Conservation (phyloP, 2,888 invertebrate genomes). For the Sericinus montela region DNA sequence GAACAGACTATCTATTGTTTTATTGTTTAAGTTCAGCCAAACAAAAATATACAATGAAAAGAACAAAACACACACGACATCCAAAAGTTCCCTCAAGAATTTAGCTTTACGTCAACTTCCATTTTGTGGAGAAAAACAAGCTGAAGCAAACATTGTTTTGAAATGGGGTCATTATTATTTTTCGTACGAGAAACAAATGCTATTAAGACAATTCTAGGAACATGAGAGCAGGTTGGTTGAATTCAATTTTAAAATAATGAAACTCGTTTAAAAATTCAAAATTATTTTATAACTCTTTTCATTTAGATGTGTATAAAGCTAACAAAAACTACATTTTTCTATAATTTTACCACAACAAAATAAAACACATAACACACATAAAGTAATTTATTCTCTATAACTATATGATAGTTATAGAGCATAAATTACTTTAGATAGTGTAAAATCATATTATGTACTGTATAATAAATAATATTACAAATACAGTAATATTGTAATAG, state of each 20-base stretch:
- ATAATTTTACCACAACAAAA: no score
- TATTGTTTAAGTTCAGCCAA: constrained; percentile 19
- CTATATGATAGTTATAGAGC: no score
- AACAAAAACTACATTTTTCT: no score
- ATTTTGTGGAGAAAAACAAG: constrained; percentile 21
- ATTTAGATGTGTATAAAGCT: no score
- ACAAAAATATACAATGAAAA: constrained; percentile 20
- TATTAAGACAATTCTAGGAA: constrained; percentile 13
- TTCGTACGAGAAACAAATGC: constrained; percentile 17
- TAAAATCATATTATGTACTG: no score
- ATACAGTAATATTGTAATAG: no score
- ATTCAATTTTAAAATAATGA: not conserved
- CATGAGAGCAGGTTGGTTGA: constrained; percentile 1
- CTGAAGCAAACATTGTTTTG: constrained; percentile 20
- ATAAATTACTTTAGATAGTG: no score
- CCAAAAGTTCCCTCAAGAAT: constrained; percentile 19
- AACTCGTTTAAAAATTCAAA: not conserved
- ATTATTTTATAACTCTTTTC: no score
- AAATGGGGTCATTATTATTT: constrained; percentile 21
- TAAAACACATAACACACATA: no score
- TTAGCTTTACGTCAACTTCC: constrained; percentile 20
- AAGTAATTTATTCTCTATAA: no score
- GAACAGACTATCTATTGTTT: constrained; percentile 16
- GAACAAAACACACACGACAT: constrained; percentile 21
- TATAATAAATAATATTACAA: no score